Percentiles rank a stretch among this genome's conserved stretches.
Evolutionary conservation across 2,888 invertebrate species (phyloP).

Genomic region (Apamea crenata): DNA sequence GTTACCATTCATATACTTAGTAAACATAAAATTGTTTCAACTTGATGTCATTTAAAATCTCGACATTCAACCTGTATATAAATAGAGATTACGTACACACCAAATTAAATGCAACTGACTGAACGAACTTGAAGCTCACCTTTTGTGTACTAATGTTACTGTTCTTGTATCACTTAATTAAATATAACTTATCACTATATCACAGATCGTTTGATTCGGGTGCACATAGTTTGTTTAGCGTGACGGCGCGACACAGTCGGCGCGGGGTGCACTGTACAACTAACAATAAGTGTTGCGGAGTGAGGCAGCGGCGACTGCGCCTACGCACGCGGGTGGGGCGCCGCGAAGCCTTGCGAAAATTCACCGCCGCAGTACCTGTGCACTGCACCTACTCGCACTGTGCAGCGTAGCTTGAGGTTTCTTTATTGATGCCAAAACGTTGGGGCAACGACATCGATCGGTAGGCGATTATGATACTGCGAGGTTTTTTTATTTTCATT

Average conservation of each 20-base stretch:
- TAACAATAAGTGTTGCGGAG: slow-evolving; percentile 69
- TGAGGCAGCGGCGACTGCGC: slow-evolving; percentile 82
- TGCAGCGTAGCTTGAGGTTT: slow-evolving; percentile 38
- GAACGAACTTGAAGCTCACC: slow-evolving; percentile 73
- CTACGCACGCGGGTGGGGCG: slow-evolving; percentile 84
- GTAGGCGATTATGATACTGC: background rate
- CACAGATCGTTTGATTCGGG: slow-evolving; percentile 86
- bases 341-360: slow-evolving; percentile 89
- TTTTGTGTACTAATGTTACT: slow-evolving; percentile 73
- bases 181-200: slow-evolving; percentile 87
- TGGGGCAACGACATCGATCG: slow-evolving; percentile 9
- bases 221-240: slow-evolving; percentile 79
- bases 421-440: slow-evolving; percentile 30
- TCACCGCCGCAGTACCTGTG: slow-evolving; percentile 70
- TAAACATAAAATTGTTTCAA: slow-evolving; percentile 44
- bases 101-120: slow-evolving; percentile 49
- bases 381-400: slow-evolving; percentile 68
- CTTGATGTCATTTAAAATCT: slow-evolving; percentile 64
- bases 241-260: slow-evolving; percentile 75
- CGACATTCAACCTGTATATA: slow-evolving; percentile 68
- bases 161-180: slow-evolving; percentile 76
- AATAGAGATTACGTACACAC: slow-evolving; percentile 74
- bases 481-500: slow-evolving; percentile 5
- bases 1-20: slow-evolving; percentile 22
- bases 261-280: slow-evolving; percentile 80